Base-by-base conservation (phyloP, 1,140 invertebrate species). In the Zaprionus camerounensis region DNA sequence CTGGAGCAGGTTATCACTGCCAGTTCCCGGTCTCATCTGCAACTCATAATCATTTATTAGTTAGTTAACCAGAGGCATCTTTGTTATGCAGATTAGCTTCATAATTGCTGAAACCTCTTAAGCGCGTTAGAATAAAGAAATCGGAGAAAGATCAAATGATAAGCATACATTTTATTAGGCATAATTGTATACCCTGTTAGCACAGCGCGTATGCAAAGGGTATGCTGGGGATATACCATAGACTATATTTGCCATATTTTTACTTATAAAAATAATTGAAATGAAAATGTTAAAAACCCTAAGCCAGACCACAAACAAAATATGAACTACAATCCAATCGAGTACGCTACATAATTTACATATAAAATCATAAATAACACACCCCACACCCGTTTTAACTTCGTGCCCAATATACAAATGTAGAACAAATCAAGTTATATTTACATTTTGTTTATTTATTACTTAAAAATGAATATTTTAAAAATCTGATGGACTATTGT, bases 1-100 rank as follows among this genome's bases (percentile, higher is more conserved):
- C 46, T 24, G 46, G 46, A 51, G 46, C 46, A 51, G 46, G 46
- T 51, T 51, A 51, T 51, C 20, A n/a, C 46, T 20, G 46, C 15
- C 5, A 41, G 38, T n/a, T 41, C 6, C 38, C 15, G 17, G 46
- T 11, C n/a, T 49, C 7, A 51, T 51, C 46, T 51, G 4, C 46
- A 24, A 20, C 46, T 24, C 17, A 51, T 51, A 20, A 12, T 51
- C 22, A 49, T 20, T 17, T 51, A 51, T 51, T 24, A 51, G 46
- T 24, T 24, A 51, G 20, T 51, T 51, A 51, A 24, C 20, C 46
- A 17, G 41, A 0, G 41, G 41, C n/a, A 51, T 22, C 46, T 51
- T 51, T 51, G 46, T 51, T 51, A 51, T 51, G 46, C 46, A 51
- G 12, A 51, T 51, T 24, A 51, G 24, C 41, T 17, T 17, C n/a